Evolutionary conservation across 23 tunicate genomes (phyloP).

Genomic region (Clavelina lepadiformis): DNA sequence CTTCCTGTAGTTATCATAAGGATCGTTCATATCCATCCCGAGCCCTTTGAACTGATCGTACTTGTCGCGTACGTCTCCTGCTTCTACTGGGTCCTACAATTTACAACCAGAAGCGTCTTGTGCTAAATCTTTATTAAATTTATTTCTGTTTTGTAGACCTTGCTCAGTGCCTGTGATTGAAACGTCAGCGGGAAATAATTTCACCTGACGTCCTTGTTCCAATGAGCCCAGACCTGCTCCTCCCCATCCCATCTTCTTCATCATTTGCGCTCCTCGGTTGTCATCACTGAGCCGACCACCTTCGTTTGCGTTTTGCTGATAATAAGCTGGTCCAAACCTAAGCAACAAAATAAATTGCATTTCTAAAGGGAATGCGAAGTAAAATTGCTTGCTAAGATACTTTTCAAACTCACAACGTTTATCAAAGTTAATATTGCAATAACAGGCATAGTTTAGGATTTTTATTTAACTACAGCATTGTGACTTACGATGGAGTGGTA

Average conservation of each 20-base stretch:
- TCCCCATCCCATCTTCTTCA: constrained; percentile 95
- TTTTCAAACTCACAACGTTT: not conserved
- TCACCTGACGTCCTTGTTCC: constrained; percentile 88
- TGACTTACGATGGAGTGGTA: constrained; percentile 54
- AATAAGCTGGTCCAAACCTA: constrained; percentile 31
- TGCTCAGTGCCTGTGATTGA: too few relatives aligned
- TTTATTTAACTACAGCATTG: not conserved
- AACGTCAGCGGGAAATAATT: too few relatives aligned
- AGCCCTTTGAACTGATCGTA: constrained; percentile 95
- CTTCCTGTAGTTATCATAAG: constrained; percentile 86
- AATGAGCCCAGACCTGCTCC: constrained; percentile 88
- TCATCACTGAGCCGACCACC: constrained; percentile 42
- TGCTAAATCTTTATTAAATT: too few relatives aligned
- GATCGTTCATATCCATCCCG: constrained; percentile 82
- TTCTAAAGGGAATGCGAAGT: too few relatives aligned
- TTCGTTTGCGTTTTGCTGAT: constrained; percentile 15
- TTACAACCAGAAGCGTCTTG: too few relatives aligned
- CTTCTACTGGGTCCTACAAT: constrained; percentile 61
- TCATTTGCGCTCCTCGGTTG: constrained; percentile 89
- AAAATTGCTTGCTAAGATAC: not conserved
- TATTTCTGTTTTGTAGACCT: too few relatives aligned
- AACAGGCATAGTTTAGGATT: not conserved
- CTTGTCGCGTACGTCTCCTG: constrained; percentile 76
- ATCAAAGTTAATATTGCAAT: not conserved
- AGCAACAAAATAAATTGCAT: too few relatives aligned